phyloP scores from a whole-genome alignment of 2,113 vertebrate species.

The Helogale parvula region DNA sequence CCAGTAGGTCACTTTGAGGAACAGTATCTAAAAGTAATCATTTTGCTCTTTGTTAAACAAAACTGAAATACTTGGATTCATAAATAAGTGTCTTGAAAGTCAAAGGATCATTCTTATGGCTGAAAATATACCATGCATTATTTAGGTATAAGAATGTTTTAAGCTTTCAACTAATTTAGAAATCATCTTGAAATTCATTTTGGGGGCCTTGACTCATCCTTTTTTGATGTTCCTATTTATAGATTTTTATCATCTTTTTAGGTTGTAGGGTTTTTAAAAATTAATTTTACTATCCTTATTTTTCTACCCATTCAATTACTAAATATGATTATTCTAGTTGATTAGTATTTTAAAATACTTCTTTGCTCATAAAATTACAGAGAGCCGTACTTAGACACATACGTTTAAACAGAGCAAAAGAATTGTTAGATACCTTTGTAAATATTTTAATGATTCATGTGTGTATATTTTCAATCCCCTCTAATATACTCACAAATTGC shows the following conservation, averaged over 20 bases:
- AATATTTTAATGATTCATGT: conserved; percentile 41
- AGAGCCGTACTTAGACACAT: neutral
- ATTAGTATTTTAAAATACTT: conserved; percentile 3
- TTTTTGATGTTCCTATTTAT: neutral
- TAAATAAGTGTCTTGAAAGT: neutral
- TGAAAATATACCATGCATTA: neutral
- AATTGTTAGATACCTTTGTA: neutral
- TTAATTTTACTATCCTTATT: neutral
- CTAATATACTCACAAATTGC: conserved; percentile 15
- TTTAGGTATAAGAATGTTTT: neutral
- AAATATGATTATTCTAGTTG: neutral
- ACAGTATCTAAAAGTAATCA: neutral
- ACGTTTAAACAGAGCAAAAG: neutral
- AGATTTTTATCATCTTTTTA: neutral
- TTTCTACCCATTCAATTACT: neutral
- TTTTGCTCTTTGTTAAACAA: neutral
- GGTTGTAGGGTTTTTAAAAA: neutral
- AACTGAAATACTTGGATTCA: neutral
- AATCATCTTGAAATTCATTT: neutral
- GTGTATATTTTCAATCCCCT: conserved; percentile 24
- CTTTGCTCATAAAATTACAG: neutral
- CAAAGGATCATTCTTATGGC: neutral
- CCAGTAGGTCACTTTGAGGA: neutral
- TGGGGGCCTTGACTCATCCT: neutral
- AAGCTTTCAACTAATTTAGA: neutral